Conservation (phyloP, 2,113 vertebrate species). For the Cromileptes altivelis region DNA sequence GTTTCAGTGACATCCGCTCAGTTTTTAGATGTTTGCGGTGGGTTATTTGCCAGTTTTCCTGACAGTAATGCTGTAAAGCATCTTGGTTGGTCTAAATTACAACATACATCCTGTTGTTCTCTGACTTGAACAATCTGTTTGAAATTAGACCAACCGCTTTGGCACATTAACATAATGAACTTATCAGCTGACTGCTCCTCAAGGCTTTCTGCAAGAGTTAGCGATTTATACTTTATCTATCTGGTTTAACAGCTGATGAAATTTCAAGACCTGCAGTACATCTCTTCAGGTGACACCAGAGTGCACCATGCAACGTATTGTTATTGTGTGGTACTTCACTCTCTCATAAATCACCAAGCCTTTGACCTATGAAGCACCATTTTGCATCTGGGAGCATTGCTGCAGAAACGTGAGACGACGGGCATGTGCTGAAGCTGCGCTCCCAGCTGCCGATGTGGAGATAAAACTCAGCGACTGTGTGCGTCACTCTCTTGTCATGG, state of each 20-base stretch:
- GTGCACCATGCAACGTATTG: not conserved
- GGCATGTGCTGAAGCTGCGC: slow-evolving; percentile 58
- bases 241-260: slow-evolving; percentile 24
- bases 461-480: slow-evolving; percentile 73
- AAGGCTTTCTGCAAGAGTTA: slow-evolving; percentile 53
- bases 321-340: slow-evolving; percentile 16
- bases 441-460: slow-evolving; percentile 78
- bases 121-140: slow-evolving; percentile 69
- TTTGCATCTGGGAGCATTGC: slow-evolving; percentile 42
- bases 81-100: slow-evolving; percentile 56
- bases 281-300: slow-evolving; percentile 36
- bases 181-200: slow-evolving; percentile 58
- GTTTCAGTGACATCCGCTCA: slow-evolving; percentile 39
- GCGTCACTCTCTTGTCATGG: slow-evolving; percentile 79
- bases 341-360: slow-evolving; percentile 55
- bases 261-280: slow-evolving; percentile 34
- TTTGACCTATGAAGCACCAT: slow-evolving; percentile 52
- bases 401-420: slow-evolving; percentile 57
- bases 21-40: slow-evolving; percentile 9
- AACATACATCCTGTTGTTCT: slow-evolving; percentile 74
- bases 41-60: slow-evolving; percentile 60
- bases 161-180: slow-evolving; percentile 61
- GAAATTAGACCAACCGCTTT: slow-evolving; percentile 72
- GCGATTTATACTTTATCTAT: slow-evolving; percentile 21
- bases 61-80: slow-evolving; percentile 60